Evolutionary conservation across 2,797 vertebrate species (phyloP).

Genomic region (Psittacula derbiana): DNA sequence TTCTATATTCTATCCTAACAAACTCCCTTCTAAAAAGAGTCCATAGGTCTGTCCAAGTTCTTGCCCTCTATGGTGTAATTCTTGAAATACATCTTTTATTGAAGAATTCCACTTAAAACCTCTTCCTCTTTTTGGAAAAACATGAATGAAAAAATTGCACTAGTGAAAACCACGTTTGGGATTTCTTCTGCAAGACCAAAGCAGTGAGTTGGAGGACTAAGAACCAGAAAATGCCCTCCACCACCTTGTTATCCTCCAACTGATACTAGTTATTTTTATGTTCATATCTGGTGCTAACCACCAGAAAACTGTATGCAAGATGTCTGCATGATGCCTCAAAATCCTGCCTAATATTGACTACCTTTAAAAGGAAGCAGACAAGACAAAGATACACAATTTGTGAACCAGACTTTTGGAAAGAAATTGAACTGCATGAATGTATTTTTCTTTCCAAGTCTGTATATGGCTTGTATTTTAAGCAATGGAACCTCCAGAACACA

Average conservation of each 20-base stretch:
- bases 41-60: neutral
- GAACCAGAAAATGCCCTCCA: neutral
- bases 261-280: neutral
- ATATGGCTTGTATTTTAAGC: neutral
- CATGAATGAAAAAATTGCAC: neutral
- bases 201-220: neutral
- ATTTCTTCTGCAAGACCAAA: neutral
- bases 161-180: neutral
- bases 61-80: neutral
- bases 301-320: neutral
- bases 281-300: neutral
- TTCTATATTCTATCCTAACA: neutral
- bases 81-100: neutral
- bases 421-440: neutral
- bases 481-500: neutral
- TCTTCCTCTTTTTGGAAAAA: neutral
- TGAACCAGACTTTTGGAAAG: neutral
- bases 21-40: neutral
- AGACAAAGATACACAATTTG: neutral
- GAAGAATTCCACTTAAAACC: neutral
- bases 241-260: accelerated
- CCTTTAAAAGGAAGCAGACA: neutral
- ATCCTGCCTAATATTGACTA: neutral
- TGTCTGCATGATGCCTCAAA: neutral
- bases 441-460: neutral